Percentiles rank a stretch among this genome's conserved stretches.
phyloP scores from a whole-genome alignment of 2,888 invertebrate species.

The Idaea aversata region DNA sequence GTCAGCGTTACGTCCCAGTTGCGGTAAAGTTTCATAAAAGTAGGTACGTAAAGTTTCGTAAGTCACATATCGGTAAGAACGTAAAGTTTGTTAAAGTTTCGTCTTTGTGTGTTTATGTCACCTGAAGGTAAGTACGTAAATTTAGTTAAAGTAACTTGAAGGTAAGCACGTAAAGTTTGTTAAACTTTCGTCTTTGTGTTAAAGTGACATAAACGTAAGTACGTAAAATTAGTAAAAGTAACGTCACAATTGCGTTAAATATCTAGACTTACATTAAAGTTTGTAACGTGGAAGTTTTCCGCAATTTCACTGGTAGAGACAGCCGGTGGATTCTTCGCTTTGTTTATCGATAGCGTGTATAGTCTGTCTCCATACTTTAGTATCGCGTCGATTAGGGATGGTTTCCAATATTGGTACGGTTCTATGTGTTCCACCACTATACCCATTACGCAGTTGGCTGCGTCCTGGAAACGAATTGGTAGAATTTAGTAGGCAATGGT shows the following conservation, averaged over 20 bases:
- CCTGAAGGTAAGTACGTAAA: no score
- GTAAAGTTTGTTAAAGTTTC: no score
- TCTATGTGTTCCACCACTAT: conserved; percentile 81
- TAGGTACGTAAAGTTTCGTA: no score
- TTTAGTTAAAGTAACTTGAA: background rate
- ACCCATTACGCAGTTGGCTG: conserved; percentile 79
- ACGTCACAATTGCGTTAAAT: background rate
- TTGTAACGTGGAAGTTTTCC: conserved; percentile 60
- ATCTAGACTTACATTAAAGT: conserved; percentile 56
- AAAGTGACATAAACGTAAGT: no score
- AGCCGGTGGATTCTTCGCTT: conserved; percentile 44
- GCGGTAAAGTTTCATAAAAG: background rate
- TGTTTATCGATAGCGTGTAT: conserved; percentile 68
- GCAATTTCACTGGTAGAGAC: conserved; percentile 42
- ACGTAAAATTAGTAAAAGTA: no score
- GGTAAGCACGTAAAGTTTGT: no score
- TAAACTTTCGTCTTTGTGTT: no score
- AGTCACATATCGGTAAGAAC: no score
- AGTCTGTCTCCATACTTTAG: conserved; percentile 83
- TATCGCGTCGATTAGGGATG: conserved; percentile 78
- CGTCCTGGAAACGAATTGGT: conserved; percentile 59
- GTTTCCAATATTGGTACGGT: conserved; percentile 78
- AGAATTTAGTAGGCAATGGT: background rate
- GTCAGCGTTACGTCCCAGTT: background rate
- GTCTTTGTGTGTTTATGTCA: no score